phyloP scores from a whole-genome alignment of 1,140 invertebrate genomes.

The Drosophila nikananu region DNA sequence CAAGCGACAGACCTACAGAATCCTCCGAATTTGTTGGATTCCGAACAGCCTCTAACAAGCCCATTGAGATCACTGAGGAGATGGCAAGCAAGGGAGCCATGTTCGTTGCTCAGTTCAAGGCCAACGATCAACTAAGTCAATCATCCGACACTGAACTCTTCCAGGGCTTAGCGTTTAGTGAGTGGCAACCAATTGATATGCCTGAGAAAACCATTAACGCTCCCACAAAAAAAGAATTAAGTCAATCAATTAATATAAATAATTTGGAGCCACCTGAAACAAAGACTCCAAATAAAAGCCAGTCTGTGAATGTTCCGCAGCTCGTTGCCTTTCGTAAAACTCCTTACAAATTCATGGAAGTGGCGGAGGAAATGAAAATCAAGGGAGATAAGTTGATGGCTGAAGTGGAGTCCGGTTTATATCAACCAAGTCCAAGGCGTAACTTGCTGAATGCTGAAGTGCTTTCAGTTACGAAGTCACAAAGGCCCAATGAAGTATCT shows the following conservation, averaged over 20 bases:
- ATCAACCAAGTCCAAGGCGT: slow-evolving; percentile 16
- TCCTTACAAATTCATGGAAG: slow-evolving; percentile 16
- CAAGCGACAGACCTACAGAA: neutral
- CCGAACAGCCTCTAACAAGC: slow-evolving; percentile 56
- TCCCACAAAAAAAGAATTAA: neutral
- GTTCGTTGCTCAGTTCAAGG: slow-evolving; percentile 47
- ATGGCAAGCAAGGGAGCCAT: slow-evolving; percentile 23
- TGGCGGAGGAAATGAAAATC: slow-evolving; percentile 13
- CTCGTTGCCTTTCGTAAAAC: slow-evolving; percentile 23
- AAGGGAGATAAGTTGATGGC: slow-evolving; percentile 20
- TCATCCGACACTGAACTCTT: slow-evolving; percentile 8
- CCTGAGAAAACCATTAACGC: neutral
- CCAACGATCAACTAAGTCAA: neutral
- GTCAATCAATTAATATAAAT: neutral
- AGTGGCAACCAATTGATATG: slow-evolving; percentile 15
- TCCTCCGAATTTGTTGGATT: slow-evolving; percentile 13
- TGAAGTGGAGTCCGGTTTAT: slow-evolving; percentile 2
- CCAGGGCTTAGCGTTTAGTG: slow-evolving; percentile 6
- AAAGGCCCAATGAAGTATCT: slow-evolving; percentile 10
- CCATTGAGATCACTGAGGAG: slow-evolving; percentile 34
- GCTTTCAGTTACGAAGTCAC: neutral
- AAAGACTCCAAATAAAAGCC: neutral
- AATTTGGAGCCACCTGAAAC: neutral
- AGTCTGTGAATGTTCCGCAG: slow-evolving; percentile 7
- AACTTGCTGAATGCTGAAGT: too few relatives aligned